A percentile compares a stretch with the other conserved stretches of the same genome.
Evolutionary conservation across 2,888 invertebrate species (phyloP).

Genomic region (Urechis unicinctus): DNA sequence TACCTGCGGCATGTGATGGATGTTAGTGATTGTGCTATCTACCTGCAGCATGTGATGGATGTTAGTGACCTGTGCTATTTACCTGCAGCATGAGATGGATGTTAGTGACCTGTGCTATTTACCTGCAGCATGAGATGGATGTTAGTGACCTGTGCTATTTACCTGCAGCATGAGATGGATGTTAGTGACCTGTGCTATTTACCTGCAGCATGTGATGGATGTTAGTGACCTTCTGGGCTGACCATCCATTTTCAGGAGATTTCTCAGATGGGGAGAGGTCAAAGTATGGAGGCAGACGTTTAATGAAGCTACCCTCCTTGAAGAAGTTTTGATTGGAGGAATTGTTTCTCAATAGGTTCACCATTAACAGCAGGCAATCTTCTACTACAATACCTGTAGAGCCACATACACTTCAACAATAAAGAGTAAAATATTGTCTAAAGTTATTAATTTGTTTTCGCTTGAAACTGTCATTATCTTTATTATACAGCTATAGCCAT

Average conservation of each 20-base stretch:
- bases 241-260: slow-evolving; percentile 61
- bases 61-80: no score
- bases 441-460: neutral
- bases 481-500: neutral
- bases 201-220: slow-evolving; percentile 54
- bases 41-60: neutral
- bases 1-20: no score
- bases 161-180: slow-evolving; percentile 87
- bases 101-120: no score
- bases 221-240: slow-evolving; percentile 70
- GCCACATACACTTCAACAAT: neutral
- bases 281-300: slow-evolving; percentile 83
- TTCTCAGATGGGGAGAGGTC: slow-evolving; percentile 35
- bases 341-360: slow-evolving; percentile 90
- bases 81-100: no score
- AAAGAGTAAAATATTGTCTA: neutral
- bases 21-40: no score
- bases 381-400: slow-evolving; percentile 79
- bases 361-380: slow-evolving; percentile 87
- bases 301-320: slow-evolving; percentile 94
- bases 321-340: slow-evolving; percentile 97
- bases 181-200: slow-evolving; percentile 73
- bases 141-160: neutral
- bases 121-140: neutral
- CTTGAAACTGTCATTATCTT: neutral